These are phyloP conservation scores for Terebella lapidaria DNA, from an alignment of 2,888 invertebrate genomes.

Conservation along the genomic window DNA sequence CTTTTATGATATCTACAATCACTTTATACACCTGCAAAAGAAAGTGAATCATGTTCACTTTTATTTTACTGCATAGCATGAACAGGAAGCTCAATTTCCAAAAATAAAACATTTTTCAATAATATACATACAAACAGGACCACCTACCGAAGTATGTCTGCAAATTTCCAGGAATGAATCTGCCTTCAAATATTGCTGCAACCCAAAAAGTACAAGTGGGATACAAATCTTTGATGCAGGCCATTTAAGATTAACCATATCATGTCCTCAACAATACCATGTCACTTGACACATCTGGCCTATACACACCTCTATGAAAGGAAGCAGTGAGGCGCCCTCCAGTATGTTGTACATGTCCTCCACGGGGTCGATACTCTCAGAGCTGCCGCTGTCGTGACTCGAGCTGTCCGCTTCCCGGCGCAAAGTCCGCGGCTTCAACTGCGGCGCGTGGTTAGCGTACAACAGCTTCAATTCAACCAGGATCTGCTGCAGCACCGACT, in stretches of 20 bases:
- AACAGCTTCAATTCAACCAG: conserved; percentile 34
- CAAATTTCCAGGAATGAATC: conserved; percentile 49
- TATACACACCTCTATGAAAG: conserved; percentile 37
- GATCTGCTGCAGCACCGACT: conserved; percentile 34
- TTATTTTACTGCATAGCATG: too few species aligned
- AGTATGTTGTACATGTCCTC: conserved; percentile 39
- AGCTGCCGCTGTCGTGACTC: conserved; percentile 9
- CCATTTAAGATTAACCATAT: background rate
- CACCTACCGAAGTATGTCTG: conserved; percentile 42
- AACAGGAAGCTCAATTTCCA: too few species aligned
- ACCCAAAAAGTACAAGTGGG: conserved; percentile 3
- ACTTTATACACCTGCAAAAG: conserved; percentile 38
- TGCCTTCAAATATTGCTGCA: conserved; percentile 38
- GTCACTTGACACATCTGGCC: background rate
- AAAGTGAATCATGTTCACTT: conserved; percentile 1
- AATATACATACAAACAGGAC: too few species aligned
- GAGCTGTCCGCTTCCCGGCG: background rate
- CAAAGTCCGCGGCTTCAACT: conserved; percentile 25
- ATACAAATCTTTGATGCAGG: background rate
- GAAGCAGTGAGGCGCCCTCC: conserved; percentile 44
- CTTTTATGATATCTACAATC: conserved; percentile 37
- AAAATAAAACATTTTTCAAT: too few species aligned
- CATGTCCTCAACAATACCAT: too few species aligned
- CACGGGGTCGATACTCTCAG: conserved; percentile 30
- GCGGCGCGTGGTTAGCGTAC: conserved; percentile 34